Conservation (phyloP, 2,113 vertebrate genomes). For the Cepphus grylle region DNA sequence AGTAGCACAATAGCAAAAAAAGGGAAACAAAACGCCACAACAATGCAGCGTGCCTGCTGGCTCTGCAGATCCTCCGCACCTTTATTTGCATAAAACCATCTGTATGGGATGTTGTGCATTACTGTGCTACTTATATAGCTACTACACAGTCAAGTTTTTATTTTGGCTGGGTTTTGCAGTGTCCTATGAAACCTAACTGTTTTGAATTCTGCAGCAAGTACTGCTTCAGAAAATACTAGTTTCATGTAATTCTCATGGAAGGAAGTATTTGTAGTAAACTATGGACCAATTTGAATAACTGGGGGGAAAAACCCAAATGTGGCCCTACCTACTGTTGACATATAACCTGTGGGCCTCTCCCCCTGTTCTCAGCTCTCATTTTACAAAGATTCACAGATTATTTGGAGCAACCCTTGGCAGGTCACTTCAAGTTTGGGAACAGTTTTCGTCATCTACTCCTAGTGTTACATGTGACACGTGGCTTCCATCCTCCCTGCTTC, state of each 20-base stretch:
- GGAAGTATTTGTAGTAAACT: neutral
- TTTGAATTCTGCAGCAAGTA: neutral
- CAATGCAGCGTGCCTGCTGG: neutral
- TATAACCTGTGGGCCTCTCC: neutral
- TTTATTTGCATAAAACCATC: neutral
- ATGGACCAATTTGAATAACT: neutral
- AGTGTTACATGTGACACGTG: fast-evolving
- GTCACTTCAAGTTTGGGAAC: neutral
- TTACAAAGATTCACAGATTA: neutral
- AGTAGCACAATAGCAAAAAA: neutral
- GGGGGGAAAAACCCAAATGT: neutral
- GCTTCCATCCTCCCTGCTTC: neutral
- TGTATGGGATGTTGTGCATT: neutral
- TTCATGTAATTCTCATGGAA: neutral
- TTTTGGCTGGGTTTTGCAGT: neutral
- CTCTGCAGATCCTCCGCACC: neutral
- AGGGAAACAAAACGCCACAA: neutral
- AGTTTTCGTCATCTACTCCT: fast-evolving
- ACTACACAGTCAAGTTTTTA: neutral
- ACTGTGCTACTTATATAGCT: fast-evolving
- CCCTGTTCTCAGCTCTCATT: neutral
- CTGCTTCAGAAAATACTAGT: neutral
- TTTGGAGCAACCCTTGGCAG: neutral
- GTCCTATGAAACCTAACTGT: neutral
- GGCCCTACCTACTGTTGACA: neutral